Conservation (phyloP, 2,113 vertebrate species). For the Phalacrocorax brasilianus region DNA sequence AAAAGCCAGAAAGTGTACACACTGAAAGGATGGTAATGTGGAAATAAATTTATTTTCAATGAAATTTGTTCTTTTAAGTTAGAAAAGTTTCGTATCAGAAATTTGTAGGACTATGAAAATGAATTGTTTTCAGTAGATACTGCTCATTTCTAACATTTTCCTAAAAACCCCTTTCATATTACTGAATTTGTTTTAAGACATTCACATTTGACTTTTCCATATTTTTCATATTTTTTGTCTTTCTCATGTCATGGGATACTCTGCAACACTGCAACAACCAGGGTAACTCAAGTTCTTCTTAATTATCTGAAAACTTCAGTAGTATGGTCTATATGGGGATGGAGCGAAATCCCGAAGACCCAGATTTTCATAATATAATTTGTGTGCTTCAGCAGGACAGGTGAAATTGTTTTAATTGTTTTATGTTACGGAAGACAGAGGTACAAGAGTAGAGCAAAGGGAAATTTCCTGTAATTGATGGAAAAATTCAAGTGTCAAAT, state of each 20-base stretch:
- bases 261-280: neutral
- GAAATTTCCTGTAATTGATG: neutral
- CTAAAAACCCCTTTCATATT: neutral
- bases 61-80: neutral
- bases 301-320: neutral
- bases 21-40: neutral
- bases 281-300: neutral
- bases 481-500: neutral
- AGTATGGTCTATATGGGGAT: no score
- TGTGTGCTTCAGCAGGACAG: neutral
- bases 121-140: neutral
- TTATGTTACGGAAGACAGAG: neutral
- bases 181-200: neutral
- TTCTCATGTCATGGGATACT: neutral
- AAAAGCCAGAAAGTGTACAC: neutral
- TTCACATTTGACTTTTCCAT: neutral
- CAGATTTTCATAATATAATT: neutral
- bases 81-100: neutral
- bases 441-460: neutral
- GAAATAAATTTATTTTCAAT: neutral
- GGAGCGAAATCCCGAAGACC: neutral
- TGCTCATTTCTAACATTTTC: neutral
- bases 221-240: neutral
- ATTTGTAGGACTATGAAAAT: neutral
- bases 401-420: neutral